Evolutionary conservation across 1,140 invertebrate species (phyloP).

Genomic region (Drosophila nigromelanica): DNA sequence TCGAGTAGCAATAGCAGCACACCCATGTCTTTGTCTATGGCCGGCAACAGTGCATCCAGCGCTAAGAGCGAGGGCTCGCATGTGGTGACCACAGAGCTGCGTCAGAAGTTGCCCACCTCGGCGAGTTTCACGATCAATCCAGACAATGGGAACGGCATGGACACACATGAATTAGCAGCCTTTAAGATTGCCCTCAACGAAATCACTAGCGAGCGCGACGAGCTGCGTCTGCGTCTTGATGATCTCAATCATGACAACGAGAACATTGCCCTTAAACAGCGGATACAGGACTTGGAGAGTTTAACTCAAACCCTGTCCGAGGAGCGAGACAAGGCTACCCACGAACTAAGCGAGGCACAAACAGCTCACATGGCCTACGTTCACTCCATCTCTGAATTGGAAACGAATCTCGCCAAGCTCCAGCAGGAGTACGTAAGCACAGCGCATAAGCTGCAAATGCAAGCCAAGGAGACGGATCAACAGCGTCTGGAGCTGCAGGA

Average conservation of each 20-base stretch:
- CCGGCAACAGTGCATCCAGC: slow-evolving; percentile 51
- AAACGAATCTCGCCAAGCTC: slow-evolving; percentile 84
- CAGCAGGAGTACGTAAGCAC: slow-evolving; percentile 84
- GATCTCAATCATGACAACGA: slow-evolving; percentile 56
- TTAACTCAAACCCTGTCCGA: slow-evolving; percentile 76
- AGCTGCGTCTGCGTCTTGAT: slow-evolving; percentile 64
- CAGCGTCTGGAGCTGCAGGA: slow-evolving; percentile 88
- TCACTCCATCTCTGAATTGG: slow-evolving; percentile 80
- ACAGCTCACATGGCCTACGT: slow-evolving; percentile 64
- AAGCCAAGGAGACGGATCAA: slow-evolving; percentile 86
- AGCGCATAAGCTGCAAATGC: slow-evolving; percentile 85
- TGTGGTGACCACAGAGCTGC: slow-evolving; percentile 47
- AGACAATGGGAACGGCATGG: slow-evolving; percentile 31
- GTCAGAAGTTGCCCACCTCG: slow-evolving; percentile 49
- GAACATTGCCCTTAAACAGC: slow-evolving; percentile 48
- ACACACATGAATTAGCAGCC: slow-evolving; percentile 68
- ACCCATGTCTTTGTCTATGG: slow-evolving; percentile 34
- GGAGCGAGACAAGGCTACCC: slow-evolving; percentile 83
- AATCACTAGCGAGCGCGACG: slow-evolving; percentile 70
- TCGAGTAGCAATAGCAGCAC: slow-evolving; percentile 21
- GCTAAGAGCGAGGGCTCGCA: slow-evolving; percentile 54
- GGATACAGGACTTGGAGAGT: slow-evolving; percentile 68
- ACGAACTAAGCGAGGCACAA: slow-evolving; percentile 58
- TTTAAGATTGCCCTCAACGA: slow-evolving; percentile 75
- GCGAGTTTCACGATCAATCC: slow-evolving; percentile 44